Percentiles rank a stretch among this genome's conserved stretches.
Evolutionary conservation across 2,888 invertebrate species (phyloP).

Genomic region (Dione vanillae): DNA sequence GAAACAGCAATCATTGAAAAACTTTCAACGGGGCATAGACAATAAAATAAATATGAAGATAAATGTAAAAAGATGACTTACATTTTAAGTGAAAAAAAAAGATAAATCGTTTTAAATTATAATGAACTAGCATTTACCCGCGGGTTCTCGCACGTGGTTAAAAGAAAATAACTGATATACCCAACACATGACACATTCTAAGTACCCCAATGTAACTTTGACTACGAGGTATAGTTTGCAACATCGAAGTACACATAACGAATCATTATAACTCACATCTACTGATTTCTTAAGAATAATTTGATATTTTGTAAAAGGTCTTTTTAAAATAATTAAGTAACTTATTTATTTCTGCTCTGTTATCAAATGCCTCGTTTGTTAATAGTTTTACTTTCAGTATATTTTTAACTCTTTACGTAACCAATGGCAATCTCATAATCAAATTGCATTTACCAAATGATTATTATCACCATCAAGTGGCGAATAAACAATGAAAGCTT

Average conservation of each 20-base stretch:
- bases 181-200: too few relatives aligned
- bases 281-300: too few relatives aligned
- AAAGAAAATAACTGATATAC: too few relatives aligned
- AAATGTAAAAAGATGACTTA: slow-evolving; percentile 9
- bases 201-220: too few relatives aligned
- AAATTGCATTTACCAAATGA: slow-evolving; percentile 33
- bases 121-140: slow-evolving; percentile 9
- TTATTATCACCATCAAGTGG: slow-evolving; percentile 56
- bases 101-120: slow-evolving; percentile 42
- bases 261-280: too few relatives aligned
- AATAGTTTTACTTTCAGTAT: slow-evolving; percentile 48
- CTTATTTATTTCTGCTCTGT: slow-evolving; percentile 50
- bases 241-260: too few relatives aligned
- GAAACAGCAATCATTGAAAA: slow-evolving; percentile 10
- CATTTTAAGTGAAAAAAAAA: not conserved
- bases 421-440: slow-evolving; percentile 51
- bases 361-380: slow-evolving; percentile 52
- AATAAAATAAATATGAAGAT: slow-evolving; percentile 8
- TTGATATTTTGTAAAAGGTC: too few relatives aligned
- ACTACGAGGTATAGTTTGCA: too few relatives aligned
- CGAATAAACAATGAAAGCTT: slow-evolving; percentile 61
- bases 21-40: slow-evolving; percentile 28
- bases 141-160: too few relatives aligned
- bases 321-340: slow-evolving; percentile 45
- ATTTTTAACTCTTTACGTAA: slow-evolving; percentile 62